Percentiles rank a stretch among this genome's conserved stretches.
phyloP scores from a whole-genome alignment of 2,888 invertebrate genomes.

The Metalampra italica region DNA sequence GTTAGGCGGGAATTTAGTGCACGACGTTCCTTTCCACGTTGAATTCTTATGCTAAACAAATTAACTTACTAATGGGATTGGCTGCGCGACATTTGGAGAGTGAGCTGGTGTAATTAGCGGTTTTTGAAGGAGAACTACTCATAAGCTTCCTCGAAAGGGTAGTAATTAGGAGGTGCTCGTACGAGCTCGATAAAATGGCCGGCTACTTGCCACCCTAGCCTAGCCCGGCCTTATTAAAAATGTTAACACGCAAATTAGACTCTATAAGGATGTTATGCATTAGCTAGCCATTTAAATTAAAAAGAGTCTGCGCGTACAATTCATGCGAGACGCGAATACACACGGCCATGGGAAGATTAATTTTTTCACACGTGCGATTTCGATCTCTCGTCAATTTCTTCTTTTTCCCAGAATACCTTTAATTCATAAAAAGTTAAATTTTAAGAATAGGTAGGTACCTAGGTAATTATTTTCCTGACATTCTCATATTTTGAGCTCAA shows the following conservation, averaged over 20 bases:
- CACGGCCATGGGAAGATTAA: neutral
- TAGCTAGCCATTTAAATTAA: constrained; percentile 75
- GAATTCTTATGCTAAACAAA: constrained; percentile 51
- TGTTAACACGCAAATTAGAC: constrained; percentile 77
- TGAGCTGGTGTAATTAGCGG: constrained; percentile 58
- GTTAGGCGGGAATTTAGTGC: constrained; percentile 59
- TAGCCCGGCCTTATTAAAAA: constrained; percentile 74
- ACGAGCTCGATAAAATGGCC: constrained; percentile 59
- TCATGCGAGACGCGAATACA: neutral
- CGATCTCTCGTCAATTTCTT: constrained; percentile 23
- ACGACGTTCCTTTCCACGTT: constrained; percentile 53
- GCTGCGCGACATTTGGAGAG: constrained; percentile 25
- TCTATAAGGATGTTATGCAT: constrained; percentile 55
- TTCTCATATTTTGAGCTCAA: too few relatives aligned
- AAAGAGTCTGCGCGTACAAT: constrained; percentile 33
- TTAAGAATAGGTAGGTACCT: too few relatives aligned
- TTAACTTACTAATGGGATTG: constrained; percentile 41
- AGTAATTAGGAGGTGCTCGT: constrained; percentile 69
- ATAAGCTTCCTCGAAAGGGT: constrained; percentile 75
- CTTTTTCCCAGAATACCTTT: too few relatives aligned
- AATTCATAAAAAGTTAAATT: too few relatives aligned
- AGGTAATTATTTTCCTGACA: too few relatives aligned
- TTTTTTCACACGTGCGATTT: constrained; percentile 23
- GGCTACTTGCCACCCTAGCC: constrained; percentile 73
- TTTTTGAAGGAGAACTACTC: constrained; percentile 74